Evolutionary conservation across 2,888 invertebrate species (phyloP), one percentile per base, ranked within the genome.

Genomic region (Aelia acuminata): DNA sequence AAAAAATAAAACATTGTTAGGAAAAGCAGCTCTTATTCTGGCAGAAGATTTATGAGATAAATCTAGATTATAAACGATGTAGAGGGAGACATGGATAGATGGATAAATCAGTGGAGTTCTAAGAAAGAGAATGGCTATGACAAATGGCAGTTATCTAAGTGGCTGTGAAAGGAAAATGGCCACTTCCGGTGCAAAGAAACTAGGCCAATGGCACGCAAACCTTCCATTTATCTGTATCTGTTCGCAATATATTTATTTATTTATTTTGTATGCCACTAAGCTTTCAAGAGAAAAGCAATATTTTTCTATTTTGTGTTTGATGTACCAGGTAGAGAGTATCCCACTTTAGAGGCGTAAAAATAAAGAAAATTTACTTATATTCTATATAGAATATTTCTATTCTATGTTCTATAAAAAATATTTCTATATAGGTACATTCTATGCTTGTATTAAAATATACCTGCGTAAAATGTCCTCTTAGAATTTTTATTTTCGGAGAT

Each of bases 101-200:
- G 63, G 63, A 70, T 70, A 70, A 70, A 70, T 70, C 31, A 70
- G 63, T 70, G 63, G 31, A 18, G 63, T 70, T 70, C 63, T 70
- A 35, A 70, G 63, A 35, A 70, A 70, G 63, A 70, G 57, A 70
- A 70, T 70, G 35, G 63, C 63, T 35, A 70, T 70, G 63, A 70
- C 20, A 70, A 70, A 70, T 70, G 63, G 63, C 63, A 70, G 63
- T 70, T 70, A 70, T 31, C 63, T 70, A 70, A 70, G 63, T 70
- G 31, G 63, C 35, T 70, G 31, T 35, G 63, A 35, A 35, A 70
- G 63, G 63, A 70, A 70, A 70, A 70, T 70, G 63, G 31, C 63
- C 35, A 35, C 63, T 35, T 70, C 63, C 63, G 63, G 35, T 31
- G 63, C 63, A 70, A 70, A 18, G 31, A 20, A 35, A 35, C 18